A percentile compares a stretch with the other conserved stretches of the same genome.
phyloP scores from a whole-genome alignment of 2,888 invertebrate genomes.

The Sclerodermus sp. region DNA sequence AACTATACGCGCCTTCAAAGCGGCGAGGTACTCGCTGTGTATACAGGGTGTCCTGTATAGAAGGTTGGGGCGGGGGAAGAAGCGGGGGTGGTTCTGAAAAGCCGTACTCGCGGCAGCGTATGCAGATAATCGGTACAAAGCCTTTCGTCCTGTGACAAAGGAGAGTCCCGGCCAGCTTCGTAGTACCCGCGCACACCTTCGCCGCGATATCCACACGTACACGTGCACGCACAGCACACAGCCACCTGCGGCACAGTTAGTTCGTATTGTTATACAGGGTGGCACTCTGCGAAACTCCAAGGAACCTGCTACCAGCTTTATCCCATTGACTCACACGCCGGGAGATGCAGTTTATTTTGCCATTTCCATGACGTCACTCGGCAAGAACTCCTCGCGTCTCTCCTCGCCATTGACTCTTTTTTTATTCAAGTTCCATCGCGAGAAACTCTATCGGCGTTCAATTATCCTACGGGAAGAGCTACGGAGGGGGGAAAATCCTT shows the following conservation, averaged over 20 bases:
- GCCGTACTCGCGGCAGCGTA: slow-evolving; percentile 39
- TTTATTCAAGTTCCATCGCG: no score
- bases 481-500: no score
- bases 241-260: slow-evolving; percentile 18
- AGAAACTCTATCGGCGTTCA: no score
- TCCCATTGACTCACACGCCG: no score
- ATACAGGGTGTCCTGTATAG: slow-evolving; percentile 37
- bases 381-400: no score
- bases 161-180: slow-evolving; percentile 37
- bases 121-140: slow-evolving; percentile 53
- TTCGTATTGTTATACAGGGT: slow-evolving; percentile 39
- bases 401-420: no score
- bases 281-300: slow-evolving; percentile 17
- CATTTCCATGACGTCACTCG: no score
- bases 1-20: slow-evolving; percentile 45
- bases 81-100: slow-evolving; percentile 34
- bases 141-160: slow-evolving; percentile 49
- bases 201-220: background rate
- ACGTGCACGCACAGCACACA: background rate
- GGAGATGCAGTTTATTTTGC: no score
- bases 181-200: slow-evolving; percentile 16
- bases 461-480: no score
- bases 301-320: slow-evolving; percentile 3
- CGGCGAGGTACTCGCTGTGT: slow-evolving; percentile 29
- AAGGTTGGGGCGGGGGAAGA: slow-evolving; percentile 12